phyloP scores from a whole-genome alignment of 2,888 invertebrate species.

The Machimus rusticus region DNA sequence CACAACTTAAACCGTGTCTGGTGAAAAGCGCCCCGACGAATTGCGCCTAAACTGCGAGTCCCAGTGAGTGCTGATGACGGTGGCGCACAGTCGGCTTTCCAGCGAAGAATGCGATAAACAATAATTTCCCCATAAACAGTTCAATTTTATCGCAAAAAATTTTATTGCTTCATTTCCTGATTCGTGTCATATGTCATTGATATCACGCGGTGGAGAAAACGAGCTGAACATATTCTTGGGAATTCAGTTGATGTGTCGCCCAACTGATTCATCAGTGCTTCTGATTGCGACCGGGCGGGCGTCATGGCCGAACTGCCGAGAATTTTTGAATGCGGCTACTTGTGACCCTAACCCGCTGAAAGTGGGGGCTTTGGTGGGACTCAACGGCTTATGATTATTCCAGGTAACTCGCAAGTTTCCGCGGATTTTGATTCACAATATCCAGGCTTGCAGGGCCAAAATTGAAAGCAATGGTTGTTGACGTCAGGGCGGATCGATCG shows the following conservation, averaged over 20 bases:
- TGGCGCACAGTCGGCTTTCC: background rate
- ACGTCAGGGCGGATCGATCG: background rate
- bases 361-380: background rate
- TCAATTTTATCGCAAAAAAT: slow-evolving; percentile 11
- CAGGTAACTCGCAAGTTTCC: background rate
- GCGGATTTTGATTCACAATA: background rate
- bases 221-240: background rate
- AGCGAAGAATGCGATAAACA: background rate
- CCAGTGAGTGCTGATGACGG: background rate
- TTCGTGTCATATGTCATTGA: slow-evolving; percentile 18
- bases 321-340: background rate
- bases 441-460: background rate
- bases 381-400: background rate
- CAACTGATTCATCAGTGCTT: background rate
- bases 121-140: slow-evolving; percentile 9
- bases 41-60: background rate
- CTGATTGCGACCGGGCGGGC: background rate
- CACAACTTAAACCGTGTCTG: background rate
- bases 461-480: background rate
- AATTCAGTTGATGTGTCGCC: background rate
- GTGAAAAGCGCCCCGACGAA: background rate
- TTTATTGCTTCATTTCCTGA: slow-evolving; percentile 36
- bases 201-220: background rate
- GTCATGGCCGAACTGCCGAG: background rate
- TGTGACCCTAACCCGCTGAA: background rate